Conservation (phyloP, 2,888 invertebrate genomes). For the Xanthia togata region DNA sequence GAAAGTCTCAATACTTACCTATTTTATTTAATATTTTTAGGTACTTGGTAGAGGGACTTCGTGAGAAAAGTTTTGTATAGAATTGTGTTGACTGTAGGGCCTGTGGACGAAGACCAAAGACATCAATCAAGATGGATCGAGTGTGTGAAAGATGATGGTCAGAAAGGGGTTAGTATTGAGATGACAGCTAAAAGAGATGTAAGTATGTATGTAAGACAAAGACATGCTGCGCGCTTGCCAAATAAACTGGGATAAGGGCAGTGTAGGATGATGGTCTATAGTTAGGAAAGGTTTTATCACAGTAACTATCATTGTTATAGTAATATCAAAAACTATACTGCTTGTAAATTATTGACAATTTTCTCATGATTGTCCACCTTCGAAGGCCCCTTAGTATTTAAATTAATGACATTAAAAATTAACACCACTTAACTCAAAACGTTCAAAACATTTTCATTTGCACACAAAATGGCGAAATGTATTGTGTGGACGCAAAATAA, state of each 20-base stretch:
- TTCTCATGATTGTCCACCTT: background rate
- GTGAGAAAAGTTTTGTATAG: background rate
- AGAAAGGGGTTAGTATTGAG: background rate
- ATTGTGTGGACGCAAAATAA: too few species aligned
- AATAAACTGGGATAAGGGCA: too few species aligned
- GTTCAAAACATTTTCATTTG: constrained; percentile 37
- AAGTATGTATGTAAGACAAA: background rate
- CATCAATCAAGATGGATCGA: background rate
- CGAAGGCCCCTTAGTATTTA: background rate
- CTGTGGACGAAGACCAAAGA: background rate
- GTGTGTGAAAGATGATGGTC: background rate
- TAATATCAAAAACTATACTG: background rate
- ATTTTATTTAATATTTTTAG: background rate
- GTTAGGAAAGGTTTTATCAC: background rate
- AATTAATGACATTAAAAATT: constrained; percentile 13
- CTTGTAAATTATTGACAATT: background rate
- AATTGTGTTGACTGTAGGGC: background rate
- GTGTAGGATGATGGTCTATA: background rate
- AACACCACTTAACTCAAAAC: constrained; percentile 15
- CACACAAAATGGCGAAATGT: constrained; percentile 32
- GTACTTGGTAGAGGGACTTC: background rate
- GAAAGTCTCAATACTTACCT: background rate
- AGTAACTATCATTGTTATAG: background rate
- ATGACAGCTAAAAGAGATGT: background rate
- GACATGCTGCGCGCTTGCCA: background rate